Base-by-base conservation (phyloP, 2,888 invertebrate species). In the Caenorhabditis auriculariae region DNA sequence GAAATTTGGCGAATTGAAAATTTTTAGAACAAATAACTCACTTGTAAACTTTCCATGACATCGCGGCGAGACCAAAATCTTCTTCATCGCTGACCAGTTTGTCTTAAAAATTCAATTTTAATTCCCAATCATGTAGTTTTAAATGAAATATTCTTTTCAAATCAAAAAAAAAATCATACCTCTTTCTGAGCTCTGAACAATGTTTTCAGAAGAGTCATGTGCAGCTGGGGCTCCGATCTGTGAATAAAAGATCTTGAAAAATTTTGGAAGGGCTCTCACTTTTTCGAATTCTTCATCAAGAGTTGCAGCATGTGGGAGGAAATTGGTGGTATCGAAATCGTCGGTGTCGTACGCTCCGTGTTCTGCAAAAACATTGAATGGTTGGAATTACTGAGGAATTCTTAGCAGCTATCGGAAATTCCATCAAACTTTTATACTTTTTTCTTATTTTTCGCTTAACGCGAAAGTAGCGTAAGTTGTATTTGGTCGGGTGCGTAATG, bases 11-110 rank as follows among this genome's bases (percentile, higher is more conserved):
- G 7, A 28, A 4, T 3, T 26, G 12, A 37, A 27, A 45, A 28
- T 23, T 6, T 24, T 19, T 17, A 4, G 26, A 5, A 7, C 37
- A 19, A 24, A 26, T 26, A 28, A 56, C 60, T 58, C 6, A 75
- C 75, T 50, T 57, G 50, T 80, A 80, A 24, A 80, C 65, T 6
- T 60, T 55, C 37, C 49, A 62, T 3, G 76, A 66, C 19, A 81
- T 69, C 7, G 55, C 46, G 15, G 66, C 62, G 17, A 73, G 54
- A 27, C 78, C 81, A 27, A 76, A 68, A 50, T 81, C 76, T 54
- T 81, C 81, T 42, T 81, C 81, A 12, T 73, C 83, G 68, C 74
- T 78, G 57, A 80, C 76, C 46, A 82, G 77, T 52, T 84, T 84
- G 32, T 81, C 82, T 19, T 71, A 28, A 27, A 9, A 32, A 32